A percentile compares a stretch with the other conserved stretches of the same genome.
These are phyloP conservation scores for Haliclystus octoradiatus DNA, from an alignment of 30 jellyfish, hydroid and myxozoan species.

Conservation along the genomic window DNA sequence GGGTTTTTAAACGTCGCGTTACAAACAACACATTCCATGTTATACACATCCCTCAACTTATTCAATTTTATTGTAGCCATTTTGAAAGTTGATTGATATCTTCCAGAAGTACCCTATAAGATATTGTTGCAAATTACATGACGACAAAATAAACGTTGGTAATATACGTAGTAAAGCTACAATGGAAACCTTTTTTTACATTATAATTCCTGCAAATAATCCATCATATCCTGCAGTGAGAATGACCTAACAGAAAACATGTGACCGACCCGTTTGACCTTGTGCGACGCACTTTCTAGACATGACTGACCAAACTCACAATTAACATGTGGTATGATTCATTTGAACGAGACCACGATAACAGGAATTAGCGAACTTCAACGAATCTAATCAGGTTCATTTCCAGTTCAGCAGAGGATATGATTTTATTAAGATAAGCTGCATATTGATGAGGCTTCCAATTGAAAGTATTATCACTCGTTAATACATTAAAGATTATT, in stretches of 20 bases:
- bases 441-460: not conserved
- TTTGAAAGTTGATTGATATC: not conserved
- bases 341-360: not conserved
- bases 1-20: constrained; percentile 72
- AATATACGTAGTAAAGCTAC: not conserved
- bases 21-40: constrained; percentile 66
- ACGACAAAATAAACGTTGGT: not conserved
- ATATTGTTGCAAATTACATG: too few species aligned
- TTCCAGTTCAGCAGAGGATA: not conserved
- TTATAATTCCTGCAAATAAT: not conserved
- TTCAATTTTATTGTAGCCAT: constrained; percentile 10
- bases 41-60: constrained; percentile 49
- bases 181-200: not conserved
- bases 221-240: not conserved
- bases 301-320: not conserved
- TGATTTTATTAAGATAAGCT: not conserved
- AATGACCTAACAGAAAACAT: not conserved
- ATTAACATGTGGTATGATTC: not conserved
- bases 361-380: too few species aligned
- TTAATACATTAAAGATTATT: too few species aligned
- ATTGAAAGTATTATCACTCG: not conserved
- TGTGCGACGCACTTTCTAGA: not conserved
- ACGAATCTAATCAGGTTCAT: too few species aligned
- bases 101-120: too few species aligned
- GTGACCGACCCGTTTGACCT: constrained; percentile 1